A percentile compares a stretch with the other conserved stretches of the same genome.
Evolutionary conservation across 1,140 invertebrate genomes (phyloP).

Genomic region (Vanessa tameamea): DNA sequence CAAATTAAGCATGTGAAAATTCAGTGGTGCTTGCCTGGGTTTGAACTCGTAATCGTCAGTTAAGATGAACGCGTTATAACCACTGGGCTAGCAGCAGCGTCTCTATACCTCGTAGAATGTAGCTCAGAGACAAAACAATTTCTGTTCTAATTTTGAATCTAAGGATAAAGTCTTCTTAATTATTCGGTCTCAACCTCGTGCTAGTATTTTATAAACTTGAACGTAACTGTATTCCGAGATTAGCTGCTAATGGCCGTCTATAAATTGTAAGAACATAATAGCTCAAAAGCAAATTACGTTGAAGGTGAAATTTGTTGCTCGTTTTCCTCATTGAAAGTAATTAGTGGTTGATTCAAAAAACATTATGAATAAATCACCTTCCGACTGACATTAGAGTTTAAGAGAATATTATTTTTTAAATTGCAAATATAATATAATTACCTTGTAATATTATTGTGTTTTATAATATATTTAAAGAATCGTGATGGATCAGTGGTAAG

Average conservation of each 20-base stretch:
- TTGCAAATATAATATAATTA: too few relatives aligned
- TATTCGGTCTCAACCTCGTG: background rate
- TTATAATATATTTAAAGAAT: too few relatives aligned
- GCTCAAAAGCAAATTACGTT: constrained; percentile 18
- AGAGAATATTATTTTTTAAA: background rate
- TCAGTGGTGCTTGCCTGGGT: too few relatives aligned
- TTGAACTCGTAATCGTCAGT: too few relatives aligned
- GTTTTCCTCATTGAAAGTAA: constrained; percentile 9
- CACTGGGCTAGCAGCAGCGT: too few relatives aligned
- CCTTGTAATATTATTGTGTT: too few relatives aligned
- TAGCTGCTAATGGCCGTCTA: constrained; percentile 16
- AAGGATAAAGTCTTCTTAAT: background rate
- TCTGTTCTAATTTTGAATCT: background rate
- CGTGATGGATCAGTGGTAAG: too few relatives aligned
- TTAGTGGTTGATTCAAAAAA: background rate
- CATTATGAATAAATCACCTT: background rate
- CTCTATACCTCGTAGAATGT: too few relatives aligned
- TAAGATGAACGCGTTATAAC: too few relatives aligned
- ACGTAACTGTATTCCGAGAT: constrained; percentile 1
- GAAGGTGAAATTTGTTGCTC: constrained; percentile 9
- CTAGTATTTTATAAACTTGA: background rate
- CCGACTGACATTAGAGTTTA: background rate
- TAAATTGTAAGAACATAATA: constrained; percentile 20
- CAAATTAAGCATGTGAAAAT: too few relatives aligned
- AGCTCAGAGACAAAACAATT: too few relatives aligned